Conservation (phyloP, 2,888 invertebrate genomes). For the Loripinus fragilis region DNA sequence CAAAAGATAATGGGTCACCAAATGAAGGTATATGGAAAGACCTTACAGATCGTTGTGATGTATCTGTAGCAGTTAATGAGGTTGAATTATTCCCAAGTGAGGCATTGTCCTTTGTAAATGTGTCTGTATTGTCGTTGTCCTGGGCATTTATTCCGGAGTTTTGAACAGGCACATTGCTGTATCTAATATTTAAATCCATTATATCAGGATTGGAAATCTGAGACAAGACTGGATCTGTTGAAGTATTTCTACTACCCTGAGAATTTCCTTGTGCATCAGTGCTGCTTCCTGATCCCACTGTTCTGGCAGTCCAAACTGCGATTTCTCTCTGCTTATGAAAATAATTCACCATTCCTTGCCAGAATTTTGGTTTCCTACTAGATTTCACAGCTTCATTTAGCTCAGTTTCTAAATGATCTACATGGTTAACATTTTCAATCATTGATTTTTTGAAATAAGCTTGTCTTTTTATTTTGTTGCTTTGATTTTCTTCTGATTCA, state of each 20-base stretch:
- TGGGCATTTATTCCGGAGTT: background rate
- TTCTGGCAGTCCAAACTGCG: background rate
- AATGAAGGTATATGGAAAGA: constrained; percentile 14
- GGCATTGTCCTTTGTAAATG: no score
- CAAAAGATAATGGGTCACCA: constrained; percentile 1
- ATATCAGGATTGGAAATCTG: constrained; percentile 11
- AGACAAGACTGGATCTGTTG: constrained; percentile 6
- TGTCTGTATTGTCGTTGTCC: no score
- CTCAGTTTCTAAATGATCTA: background rate
- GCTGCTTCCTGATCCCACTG: background rate
- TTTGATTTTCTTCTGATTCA: background rate
- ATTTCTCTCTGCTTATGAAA: constrained; percentile 11
- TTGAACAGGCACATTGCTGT: background rate
- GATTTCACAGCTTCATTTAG: background rate
- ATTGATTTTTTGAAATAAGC: no score
- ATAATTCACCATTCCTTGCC: background rate
- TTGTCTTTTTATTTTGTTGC: no score
- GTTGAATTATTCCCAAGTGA: background rate
- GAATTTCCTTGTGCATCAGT: background rate
- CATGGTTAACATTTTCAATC: background rate
- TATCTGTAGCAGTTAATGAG: background rate
- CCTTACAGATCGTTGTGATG: background rate
- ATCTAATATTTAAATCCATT: background rate
- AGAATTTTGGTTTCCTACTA: background rate
- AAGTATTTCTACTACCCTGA: background rate